Conservation (phyloP, 1,140 invertebrate genomes). For the Lasioglossum baleicum region DNA sequence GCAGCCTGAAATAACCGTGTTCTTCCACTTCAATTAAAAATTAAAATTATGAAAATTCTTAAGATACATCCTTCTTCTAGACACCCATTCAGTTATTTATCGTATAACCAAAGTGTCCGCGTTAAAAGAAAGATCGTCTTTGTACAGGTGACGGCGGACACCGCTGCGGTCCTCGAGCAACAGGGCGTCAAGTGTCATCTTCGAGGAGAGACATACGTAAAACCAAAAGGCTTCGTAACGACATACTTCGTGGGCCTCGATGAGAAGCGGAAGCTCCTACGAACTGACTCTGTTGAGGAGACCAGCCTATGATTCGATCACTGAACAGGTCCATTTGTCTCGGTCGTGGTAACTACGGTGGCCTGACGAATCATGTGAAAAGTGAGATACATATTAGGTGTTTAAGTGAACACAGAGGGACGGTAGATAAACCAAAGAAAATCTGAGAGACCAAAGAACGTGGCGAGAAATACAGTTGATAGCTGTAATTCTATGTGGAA, state of each 20-base stretch:
- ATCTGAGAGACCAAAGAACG: slow-evolving; percentile 55
- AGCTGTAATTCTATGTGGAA: slow-evolving; percentile 24
- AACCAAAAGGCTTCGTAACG: slow-evolving; percentile 87
- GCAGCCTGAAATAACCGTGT: too few species aligned
- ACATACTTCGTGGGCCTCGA: slow-evolving; percentile 88
- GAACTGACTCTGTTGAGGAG: slow-evolving; percentile 62
- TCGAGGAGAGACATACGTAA: slow-evolving; percentile 87
- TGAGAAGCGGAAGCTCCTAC: slow-evolving; percentile 75
- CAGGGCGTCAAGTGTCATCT: slow-evolving; percentile 85
- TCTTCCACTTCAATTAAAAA: too few species aligned
- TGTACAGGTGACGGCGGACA: slow-evolving; percentile 85
- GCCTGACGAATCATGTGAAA: not conserved
- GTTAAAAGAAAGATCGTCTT: not conserved
- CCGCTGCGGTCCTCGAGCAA: slow-evolving; percentile 85
- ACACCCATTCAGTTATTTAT: too few species aligned
- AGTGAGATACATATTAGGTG: slow-evolving; percentile 23
- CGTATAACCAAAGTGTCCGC: too few species aligned
- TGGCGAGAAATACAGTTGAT: not conserved
- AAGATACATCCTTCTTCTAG: too few species aligned
- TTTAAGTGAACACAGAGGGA: slow-evolving; percentile 2
- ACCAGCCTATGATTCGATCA: slow-evolving; percentile 67
- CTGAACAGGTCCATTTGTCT: not conserved
- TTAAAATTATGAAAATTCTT: too few species aligned
- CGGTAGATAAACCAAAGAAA: slow-evolving; percentile 57
- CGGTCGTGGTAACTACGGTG: not conserved